A percentile compares a stretch with the other conserved stretches of the same genome.
Conservation (phyloP, 2,113 vertebrate species). For the Poeciliopsis occidentalis region DNA sequence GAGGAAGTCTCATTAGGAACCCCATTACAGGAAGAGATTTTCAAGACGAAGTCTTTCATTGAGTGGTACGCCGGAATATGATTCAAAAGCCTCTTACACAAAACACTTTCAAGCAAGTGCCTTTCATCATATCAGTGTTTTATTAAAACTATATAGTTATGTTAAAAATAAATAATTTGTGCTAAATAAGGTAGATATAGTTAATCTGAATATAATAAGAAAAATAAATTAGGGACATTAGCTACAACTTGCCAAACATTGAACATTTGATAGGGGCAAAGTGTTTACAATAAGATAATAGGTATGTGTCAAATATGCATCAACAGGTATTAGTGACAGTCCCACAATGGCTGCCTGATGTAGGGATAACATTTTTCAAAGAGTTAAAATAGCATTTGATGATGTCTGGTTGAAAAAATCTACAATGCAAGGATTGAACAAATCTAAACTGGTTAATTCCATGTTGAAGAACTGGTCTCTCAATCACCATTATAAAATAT, state of each 20-base stretch:
- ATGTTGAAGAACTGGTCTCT: neutral
- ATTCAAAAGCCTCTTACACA: neutral
- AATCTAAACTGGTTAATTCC: neutral
- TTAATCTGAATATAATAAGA: neutral
- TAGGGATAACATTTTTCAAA: too few relatives aligned
- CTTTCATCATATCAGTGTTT: too few relatives aligned
- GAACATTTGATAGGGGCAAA: neutral
- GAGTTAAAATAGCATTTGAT: too few relatives aligned
- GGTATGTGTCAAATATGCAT: too few relatives aligned
- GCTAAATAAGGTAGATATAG: neutral
- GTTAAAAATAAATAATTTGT: neutral
- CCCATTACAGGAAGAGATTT: constrained; percentile 23
- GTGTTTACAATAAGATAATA: too few relatives aligned
- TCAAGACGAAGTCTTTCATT: constrained; percentile 23
- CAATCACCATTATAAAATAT: neutral
- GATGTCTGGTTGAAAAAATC: too few relatives aligned
- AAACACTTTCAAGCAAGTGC: neutral
- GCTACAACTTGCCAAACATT: neutral
- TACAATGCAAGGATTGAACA: neutral
- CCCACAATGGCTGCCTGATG: too few relatives aligned
- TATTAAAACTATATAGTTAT: neutral
- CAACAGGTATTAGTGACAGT: too few relatives aligned
- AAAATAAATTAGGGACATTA: neutral
- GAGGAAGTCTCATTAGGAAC: constrained; percentile 19
- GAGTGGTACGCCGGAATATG: neutral